Base-by-base conservation (phyloP, 2,113 vertebrate species). In the Ranitomeya imitator region DNA sequence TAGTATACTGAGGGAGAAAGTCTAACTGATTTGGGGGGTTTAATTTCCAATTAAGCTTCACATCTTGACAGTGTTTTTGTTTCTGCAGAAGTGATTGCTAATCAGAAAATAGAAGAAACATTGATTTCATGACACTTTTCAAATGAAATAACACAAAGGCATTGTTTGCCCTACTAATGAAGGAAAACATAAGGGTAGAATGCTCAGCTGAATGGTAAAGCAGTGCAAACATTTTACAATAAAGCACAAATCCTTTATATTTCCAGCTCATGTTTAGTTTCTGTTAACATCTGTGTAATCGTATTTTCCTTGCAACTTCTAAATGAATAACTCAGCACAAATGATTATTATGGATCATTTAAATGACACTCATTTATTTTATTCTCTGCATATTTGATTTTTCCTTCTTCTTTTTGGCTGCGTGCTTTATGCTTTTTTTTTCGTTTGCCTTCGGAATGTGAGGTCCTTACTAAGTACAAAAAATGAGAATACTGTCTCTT, bases 401-500 rank as follows among this genome's bases (percentile, higher is more conserved):
- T 87, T 87, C 23, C 52, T 76, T 81, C 85, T 85, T 21, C 19
- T 76, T 76, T 51, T 51, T 23, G 61, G 55, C 54, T 84, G 59
- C 61, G 76, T 76, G 51, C 77, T 89, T 69, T 89, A 90, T 91
- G 87, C 92, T 94, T 94, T 93, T 76, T 94, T 94, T 94, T 94
- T 93, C 91, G 92, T 93, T 89, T 94, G 92, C 90, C 89, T 92
- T 93, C 89, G 91, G 92, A 94, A 93, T 90, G 90, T 89, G 87
- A 93, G 90, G 91, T 90, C 92, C 92, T 63, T 83, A 90, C 93
- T 91, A 91, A 93, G 89, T 90, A 87, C 71, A 83, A 88, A 91
- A 92, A 92, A 92, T 86, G 90, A 94, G 92, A 92, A 90, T 91
- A 90, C 93, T 90, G 90, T 93, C 93, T 93, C 94, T 93, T 93